Conservation (phyloP, 2,113 vertebrate genomes). For the Callaeas wilsoni region DNA sequence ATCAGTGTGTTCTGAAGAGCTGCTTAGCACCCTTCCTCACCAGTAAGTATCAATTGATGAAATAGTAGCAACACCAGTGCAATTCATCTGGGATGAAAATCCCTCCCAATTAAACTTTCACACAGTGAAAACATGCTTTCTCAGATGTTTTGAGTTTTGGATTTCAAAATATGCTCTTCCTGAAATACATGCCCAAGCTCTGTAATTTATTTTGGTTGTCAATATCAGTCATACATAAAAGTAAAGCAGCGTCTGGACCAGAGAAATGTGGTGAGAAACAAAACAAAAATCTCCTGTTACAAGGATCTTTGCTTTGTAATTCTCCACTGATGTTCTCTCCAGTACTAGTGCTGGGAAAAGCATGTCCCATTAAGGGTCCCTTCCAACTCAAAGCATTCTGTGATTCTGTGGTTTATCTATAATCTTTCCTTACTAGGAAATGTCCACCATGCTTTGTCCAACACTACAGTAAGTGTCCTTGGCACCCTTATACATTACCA, state of each 20-base stretch:
- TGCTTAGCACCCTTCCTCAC: neutral
- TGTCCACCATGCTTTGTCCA: neutral
- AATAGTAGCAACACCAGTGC: neutral
- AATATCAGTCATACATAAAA: slow-evolving; percentile 54
- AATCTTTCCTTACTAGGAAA: neutral
- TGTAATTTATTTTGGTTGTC: neutral
- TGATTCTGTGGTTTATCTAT: neutral
- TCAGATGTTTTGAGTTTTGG: slow-evolving; percentile 24
- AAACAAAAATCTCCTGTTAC: neutral
- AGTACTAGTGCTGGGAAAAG: neutral
- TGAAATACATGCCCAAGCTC: neutral
- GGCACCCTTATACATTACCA: neutral
- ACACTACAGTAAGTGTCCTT: neutral
- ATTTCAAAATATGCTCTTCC: slow-evolving; percentile 17
- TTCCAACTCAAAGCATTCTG: neutral
- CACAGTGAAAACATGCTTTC: neutral
- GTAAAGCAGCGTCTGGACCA: slow-evolving; percentile 30
- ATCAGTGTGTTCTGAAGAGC: neutral
- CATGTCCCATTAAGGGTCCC: neutral
- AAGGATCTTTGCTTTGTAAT: neutral
- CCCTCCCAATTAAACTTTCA: slow-evolving; percentile 36
- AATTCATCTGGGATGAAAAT: slow-evolving; percentile 23
- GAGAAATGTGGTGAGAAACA: neutral
- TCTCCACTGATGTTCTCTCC: neutral
- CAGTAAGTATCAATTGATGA: neutral